Base-by-base conservation (phyloP, 2,797 vertebrate species). In the Enteromius trimaculatus region DNA sequence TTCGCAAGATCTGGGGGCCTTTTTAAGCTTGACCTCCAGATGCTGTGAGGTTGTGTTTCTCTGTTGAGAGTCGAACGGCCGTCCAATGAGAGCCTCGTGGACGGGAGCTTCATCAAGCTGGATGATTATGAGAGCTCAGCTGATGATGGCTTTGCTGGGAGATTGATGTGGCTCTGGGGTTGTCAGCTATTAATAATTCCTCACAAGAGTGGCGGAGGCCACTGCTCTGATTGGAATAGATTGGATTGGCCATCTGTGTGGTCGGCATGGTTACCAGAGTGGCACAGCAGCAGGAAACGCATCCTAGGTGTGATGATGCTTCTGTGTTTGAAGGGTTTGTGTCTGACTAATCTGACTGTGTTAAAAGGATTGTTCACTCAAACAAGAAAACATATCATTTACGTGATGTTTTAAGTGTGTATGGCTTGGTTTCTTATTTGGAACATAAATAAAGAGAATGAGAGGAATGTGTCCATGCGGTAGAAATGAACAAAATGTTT, bases 181-280 rank as follows among this genome's bases (percentile, higher is more conserved):
- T 77, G 65, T 78, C 21, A 2, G 51, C 80, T 84, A 87, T 84
- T 84, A 87, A 84, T 87, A 87, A 85, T 82, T 82, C 75, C 23
- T 64, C 29, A 66, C 70, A 64, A 77, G 80, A 77, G 79, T 58
- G 23, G 42, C 39, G 10, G 69, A 53, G 39, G 79, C 81, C 77
- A 72, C 81, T 53, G 39, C 51, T 77, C 76, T 80, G 82, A 86
- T 84, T 77, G 76, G 58, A 84, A 82, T 77, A 64, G 87, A 88
- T 86, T 66, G 65, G 80, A 70, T 80, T 78, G 80, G 47, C 76
- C 82, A 81, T 84, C 64, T 86, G 87, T 75, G 66, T 84, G 70
- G 87, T 82, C 77, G 82, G 85, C 85, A 82, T 86, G 80, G 82
- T 76, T 82, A 86, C 87, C 39, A n/a, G 84, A 79, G 51, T 76